phyloP scores from a whole-genome alignment of 2,797 vertebrate species.

The Thunnus albacares region DNA sequence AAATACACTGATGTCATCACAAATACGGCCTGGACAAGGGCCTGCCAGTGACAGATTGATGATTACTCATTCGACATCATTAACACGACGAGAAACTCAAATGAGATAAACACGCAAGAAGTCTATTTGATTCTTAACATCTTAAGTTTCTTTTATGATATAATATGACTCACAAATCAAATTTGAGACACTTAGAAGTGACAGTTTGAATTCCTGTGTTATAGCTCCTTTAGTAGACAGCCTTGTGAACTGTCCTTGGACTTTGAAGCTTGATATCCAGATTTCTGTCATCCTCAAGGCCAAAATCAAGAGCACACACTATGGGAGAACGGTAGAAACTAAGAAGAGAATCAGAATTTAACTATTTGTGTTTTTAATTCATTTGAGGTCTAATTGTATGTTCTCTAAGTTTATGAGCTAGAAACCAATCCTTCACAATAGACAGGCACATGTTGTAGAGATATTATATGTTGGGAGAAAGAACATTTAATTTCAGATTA shows the following conservation, averaged over 20 bases:
- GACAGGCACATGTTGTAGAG: too few species aligned
- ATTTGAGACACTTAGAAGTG: constrained; percentile 33
- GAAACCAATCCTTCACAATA: background rate
- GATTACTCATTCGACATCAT: constrained; percentile 67
- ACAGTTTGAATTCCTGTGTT: constrained; percentile 23
- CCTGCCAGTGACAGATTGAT: constrained; percentile 59
- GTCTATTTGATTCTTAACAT: constrained; percentile 39
- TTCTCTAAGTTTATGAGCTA: background rate
- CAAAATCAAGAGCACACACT: constrained; percentile 29
- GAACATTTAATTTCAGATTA: background rate
- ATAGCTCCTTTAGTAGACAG: constrained; percentile 19
- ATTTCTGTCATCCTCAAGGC: constrained; percentile 36
- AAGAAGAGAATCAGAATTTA: background rate
- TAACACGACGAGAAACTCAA: constrained; percentile 41
- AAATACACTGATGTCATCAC: constrained; percentile 77
- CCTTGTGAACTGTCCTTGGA: constrained; percentile 43
- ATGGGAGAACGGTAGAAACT: background rate
- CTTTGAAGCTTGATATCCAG: constrained; percentile 29
- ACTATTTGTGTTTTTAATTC: background rate
- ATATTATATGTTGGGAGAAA: background rate
- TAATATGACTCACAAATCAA: constrained; percentile 54
- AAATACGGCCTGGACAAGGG: constrained; percentile 56
- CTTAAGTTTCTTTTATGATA: constrained; percentile 49
- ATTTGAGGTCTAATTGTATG: constrained; percentile 20
- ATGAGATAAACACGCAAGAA: constrained; percentile 58